Conservation (phyloP, 2,113 vertebrate species). For the Oncorhynchus nerka region DNA sequence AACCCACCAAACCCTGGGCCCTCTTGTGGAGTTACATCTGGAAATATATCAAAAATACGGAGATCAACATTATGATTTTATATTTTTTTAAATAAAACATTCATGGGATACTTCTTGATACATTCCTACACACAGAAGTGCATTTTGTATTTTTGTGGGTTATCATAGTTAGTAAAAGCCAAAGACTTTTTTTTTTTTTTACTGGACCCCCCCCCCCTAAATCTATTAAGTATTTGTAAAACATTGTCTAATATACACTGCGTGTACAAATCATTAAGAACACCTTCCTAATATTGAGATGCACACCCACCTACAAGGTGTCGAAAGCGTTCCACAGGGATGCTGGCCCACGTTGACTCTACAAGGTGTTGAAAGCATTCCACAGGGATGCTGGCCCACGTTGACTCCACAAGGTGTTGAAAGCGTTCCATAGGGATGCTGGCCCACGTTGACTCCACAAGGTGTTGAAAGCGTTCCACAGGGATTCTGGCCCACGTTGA, state of each 20-base stretch:
- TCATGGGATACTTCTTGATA: neutral
- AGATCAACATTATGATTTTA: neutral
- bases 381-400: too few species aligned
- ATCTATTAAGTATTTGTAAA: neutral
- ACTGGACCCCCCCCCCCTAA: neutral
- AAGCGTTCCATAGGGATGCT: too few species aligned
- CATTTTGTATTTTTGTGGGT: constrained; percentile 6
- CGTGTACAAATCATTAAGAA: too few species aligned
- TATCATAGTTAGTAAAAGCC: neutral
- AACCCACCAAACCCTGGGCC: neutral
- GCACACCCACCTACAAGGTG: too few species aligned
- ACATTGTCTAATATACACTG: neutral
- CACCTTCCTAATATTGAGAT: too few species aligned
- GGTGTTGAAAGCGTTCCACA: too few species aligned
- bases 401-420: too few species aligned
- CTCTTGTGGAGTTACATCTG: neutral
- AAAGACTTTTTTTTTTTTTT: neutral
- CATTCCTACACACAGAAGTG: constrained; percentile 2
- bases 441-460: too few species aligned
- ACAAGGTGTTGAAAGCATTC: too few species aligned
- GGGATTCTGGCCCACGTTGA: too few species aligned
- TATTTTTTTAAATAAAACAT: neutral
- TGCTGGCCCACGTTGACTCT: too few species aligned
- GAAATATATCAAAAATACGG: neutral
- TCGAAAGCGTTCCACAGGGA: too few species aligned